phyloP scores from a whole-genome alignment of 2,888 invertebrate species.

The Heteromurus nitidus region DNA sequence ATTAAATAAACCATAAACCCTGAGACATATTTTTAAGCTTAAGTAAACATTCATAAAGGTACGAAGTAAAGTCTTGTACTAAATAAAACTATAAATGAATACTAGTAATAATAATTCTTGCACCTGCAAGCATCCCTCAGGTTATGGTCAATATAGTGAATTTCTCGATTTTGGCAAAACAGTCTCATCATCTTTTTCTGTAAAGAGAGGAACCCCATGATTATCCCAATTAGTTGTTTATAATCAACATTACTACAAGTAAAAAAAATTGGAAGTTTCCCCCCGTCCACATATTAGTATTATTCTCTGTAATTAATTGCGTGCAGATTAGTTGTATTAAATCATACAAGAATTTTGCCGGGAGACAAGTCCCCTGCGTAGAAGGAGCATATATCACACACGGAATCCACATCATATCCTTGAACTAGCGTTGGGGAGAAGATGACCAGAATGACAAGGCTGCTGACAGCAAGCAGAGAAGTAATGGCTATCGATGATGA shows the following conservation, averaged over 20 bases:
- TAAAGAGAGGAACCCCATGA: too few relatives aligned
- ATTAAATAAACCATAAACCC: too few relatives aligned
- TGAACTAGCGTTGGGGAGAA: constrained; percentile 39
- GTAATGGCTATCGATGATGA: background rate
- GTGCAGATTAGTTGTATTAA: background rate
- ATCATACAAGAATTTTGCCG: constrained; percentile 56
- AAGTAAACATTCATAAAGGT: background rate
- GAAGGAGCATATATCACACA: constrained; percentile 56
- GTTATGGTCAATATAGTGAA: constrained; percentile 56
- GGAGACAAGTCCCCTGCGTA: constrained; percentile 58
- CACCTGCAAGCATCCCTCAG: constrained; percentile 53
- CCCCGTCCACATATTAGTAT: too few relatives aligned
- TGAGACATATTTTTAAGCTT: too few relatives aligned
- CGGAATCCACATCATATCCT: constrained; percentile 58
- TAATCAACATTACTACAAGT: too few relatives aligned
- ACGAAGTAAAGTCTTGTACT: background rate
- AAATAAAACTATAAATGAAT: background rate
- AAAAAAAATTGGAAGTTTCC: too few relatives aligned
- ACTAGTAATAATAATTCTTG: constrained; percentile 58
- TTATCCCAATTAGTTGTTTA: too few relatives aligned
- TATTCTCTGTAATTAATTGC: too few relatives aligned
- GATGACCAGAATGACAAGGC: background rate
- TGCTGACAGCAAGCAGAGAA: background rate
- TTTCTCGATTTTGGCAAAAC: constrained; percentile 62
- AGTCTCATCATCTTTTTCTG: constrained; percentile 62